Evolutionary conservation across 2,113 vertebrate species (phyloP), one percentile per base, ranked within the genome.

Genomic region (Prionailurus bengalensis): DNA sequence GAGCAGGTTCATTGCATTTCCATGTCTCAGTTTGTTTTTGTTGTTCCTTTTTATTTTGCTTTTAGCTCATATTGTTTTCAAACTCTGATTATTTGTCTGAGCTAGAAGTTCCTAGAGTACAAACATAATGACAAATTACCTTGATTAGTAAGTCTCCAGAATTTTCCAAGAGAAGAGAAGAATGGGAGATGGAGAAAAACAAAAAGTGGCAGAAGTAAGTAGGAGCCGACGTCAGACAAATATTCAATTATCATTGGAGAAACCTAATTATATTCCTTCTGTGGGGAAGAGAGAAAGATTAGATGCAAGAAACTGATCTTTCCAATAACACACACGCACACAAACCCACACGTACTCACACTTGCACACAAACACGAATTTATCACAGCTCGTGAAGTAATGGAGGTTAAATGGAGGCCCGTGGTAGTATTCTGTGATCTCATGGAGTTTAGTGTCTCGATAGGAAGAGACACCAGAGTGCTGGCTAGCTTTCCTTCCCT

Each of bases 71-170:
- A 12, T 25, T 31, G 14, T 86, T 87, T 90, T 90, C 91, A 80
- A 93, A 8, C 39, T 71, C 6, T 45, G 61, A 27, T 66, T 87
- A 31, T 36, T 86, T 87, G 36, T 42, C 19, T 63, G 14, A 81
- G 12, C 13, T 74, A 91, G 17, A 76, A 51, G 84, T 88, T 95
- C 6, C 14, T 84, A 80, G 61, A 51, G 15, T 65, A 66, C 25
- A 85, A 45, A 71, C 45, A 45, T 45, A 81, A 58, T 79, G 70
- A 80, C 33, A 89, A 91, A 80, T 61, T 61, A 90, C 21, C 76
- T 92, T 58, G 66, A 84, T 96, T 36, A 93, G 2, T 53, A 68
- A 65, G 2, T 83, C 48, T 88, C 23, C 36, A 91, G 63, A 94
- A 65, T 94, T 91, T 76, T 71, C 36, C 65, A 13, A 83, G 39